These are phyloP conservation scores for Hemibagrus guttatus DNA, from an alignment of 2,797 vertebrate genomes.

Conservation along the genomic window DNA sequence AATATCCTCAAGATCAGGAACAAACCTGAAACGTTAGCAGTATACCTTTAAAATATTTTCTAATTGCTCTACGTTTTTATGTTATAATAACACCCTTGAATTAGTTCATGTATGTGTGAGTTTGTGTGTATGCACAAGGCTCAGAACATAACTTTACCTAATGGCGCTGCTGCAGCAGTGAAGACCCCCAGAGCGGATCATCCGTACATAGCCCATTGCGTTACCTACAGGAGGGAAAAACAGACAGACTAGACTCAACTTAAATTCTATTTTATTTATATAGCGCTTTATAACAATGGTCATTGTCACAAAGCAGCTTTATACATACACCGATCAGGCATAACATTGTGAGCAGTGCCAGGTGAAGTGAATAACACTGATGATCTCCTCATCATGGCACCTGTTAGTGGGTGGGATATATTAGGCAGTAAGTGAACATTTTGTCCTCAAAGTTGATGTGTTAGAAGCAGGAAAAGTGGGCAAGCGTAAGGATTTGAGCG, in stretches of 20 bases:
- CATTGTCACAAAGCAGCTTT: not conserved
- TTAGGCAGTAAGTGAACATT: too few species aligned
- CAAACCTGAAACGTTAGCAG: constrained; percentile 80
- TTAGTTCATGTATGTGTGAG: not conserved
- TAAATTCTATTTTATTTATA: not conserved
- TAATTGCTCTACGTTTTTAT: not conserved
- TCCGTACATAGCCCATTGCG: constrained; percentile 96
- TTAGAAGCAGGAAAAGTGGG: too few species aligned
- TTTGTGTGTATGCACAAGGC: too few species aligned
- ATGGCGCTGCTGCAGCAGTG: constrained; percentile 99
- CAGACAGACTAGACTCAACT: not conserved
- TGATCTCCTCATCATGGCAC: too few species aligned
- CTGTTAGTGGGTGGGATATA: too few species aligned
- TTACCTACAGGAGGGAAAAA: constrained; percentile 78
- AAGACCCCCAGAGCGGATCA: constrained; percentile 98
- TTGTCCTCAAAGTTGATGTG: too few species aligned
- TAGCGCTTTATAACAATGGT: not conserved
- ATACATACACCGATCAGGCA: too few species aligned
- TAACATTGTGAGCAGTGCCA: too few species aligned
- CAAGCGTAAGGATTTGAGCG: too few species aligned
- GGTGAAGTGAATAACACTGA: too few species aligned
- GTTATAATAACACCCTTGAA: not conserved
- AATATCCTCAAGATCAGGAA: constrained; percentile 98
- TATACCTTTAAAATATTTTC: not conserved
- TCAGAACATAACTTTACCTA: constrained; percentile 74